A percentile compares a stretch with the other conserved stretches of the same genome.
These are phyloP conservation scores for Recurvirostra avosetta DNA, from an alignment of 2,113 vertebrate species.

Conservation along the genomic window DNA sequence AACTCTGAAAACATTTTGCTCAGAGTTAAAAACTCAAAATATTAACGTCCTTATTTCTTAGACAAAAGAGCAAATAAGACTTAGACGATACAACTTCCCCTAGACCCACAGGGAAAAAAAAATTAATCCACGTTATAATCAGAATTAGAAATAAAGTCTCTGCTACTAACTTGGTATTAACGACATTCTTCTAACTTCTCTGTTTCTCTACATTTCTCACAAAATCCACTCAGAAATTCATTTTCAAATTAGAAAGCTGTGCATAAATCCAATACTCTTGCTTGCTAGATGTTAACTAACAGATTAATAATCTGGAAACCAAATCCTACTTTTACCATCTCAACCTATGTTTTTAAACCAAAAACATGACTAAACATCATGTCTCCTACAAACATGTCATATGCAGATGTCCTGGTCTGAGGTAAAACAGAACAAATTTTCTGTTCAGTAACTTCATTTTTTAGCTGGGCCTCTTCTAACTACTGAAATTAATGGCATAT, in stretches of 20 bases:
- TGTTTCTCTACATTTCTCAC: background rate
- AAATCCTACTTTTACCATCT: background rate
- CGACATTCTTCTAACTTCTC: background rate
- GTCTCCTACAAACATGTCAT: background rate
- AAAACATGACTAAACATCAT: background rate
- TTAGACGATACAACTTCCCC: background rate
- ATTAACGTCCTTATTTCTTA: background rate
- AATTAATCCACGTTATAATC: background rate
- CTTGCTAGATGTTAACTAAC: background rate
- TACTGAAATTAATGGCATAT: too few species aligned
- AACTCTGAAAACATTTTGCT: background rate
- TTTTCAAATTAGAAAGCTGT: background rate
- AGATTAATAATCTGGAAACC: background rate
- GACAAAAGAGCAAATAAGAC: background rate
- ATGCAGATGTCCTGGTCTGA: background rate
- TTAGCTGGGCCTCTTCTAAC: too few species aligned
- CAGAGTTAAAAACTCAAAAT: background rate
- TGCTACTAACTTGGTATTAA: background rate
- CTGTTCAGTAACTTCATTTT: too few species aligned
- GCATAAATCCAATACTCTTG: background rate
- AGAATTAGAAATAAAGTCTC: background rate
- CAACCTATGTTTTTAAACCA: background rate
- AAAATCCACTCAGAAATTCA: background rate
- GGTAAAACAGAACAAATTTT: too few species aligned
- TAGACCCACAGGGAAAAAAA: background rate